Percentiles rank a stretch among this genome's conserved stretches.
These are phyloP conservation scores for Cottus gobio DNA, from an alignment of 2,113 vertebrate genomes.

Conservation along the genomic window DNA sequence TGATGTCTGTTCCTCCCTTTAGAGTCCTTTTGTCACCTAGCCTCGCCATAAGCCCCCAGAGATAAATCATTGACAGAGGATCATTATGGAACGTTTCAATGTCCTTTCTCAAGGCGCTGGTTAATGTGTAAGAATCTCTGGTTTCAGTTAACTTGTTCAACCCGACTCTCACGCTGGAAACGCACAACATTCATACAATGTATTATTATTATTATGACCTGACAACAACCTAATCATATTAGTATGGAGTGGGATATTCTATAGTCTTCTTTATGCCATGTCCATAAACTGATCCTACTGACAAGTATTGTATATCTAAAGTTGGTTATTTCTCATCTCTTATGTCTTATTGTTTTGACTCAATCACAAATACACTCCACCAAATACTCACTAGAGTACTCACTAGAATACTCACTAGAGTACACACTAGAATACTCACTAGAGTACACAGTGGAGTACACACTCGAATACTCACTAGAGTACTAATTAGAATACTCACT, in stretches of 20 bases:
- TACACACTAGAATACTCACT: too few relatives aligned
- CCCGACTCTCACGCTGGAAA: background rate
- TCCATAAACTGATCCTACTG: background rate
- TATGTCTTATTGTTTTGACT: background rate
- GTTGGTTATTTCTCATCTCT: background rate
- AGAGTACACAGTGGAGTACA: too few relatives aligned
- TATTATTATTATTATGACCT: too few relatives aligned
- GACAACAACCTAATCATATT: background rate
- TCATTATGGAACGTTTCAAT: constrained; percentile 69
- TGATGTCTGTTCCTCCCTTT: background rate
- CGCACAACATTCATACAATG: background rate
- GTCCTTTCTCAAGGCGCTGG: constrained; percentile 41
- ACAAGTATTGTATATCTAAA: background rate
- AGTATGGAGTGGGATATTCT: too few relatives aligned
- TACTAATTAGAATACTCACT: too few relatives aligned
- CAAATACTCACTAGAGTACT: background rate
- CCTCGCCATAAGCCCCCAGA: constrained; percentile 15
- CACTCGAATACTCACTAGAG: too few relatives aligned
- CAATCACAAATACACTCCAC: too few relatives aligned
- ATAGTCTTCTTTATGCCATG: too few relatives aligned
- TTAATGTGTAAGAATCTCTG: constrained; percentile 67
- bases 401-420: too few relatives aligned
- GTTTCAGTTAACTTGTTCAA: constrained; percentile 29
- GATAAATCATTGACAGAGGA: constrained; percentile 72
- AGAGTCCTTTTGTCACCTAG: constrained; percentile 32